phyloP scores from a whole-genome alignment of 2,797 vertebrate species.

The Hydrophis major region DNA sequence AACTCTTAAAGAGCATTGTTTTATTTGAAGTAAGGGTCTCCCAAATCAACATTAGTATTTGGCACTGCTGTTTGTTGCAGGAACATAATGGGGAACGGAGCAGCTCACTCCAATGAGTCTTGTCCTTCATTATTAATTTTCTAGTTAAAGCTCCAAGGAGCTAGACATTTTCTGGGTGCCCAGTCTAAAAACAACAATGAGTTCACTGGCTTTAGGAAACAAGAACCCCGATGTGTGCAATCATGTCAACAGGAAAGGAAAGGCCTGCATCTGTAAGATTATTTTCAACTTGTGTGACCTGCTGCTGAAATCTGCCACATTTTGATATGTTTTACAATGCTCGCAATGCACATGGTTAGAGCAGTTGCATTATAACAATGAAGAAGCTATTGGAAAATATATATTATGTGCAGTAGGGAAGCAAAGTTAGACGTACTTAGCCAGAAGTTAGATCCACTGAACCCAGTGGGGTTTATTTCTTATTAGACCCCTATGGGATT shows the following conservation, averaged over 20 bases:
- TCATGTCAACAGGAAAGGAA: neutral
- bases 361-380: neutral
- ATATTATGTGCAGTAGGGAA: neutral
- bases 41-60: neutral
- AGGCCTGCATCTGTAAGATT: neutral
- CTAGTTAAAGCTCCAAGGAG: neutral
- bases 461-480: neutral
- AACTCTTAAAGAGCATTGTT: neutral
- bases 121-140: neutral
- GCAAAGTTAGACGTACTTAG: neutral
- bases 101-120: neutral
- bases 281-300: neutral
- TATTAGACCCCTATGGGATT: neutral
- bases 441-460: neutral
- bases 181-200: neutral
- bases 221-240: neutral
- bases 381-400: conserved; percentile 9
- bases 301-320: neutral
- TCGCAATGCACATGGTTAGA: neutral
- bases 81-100: neutral
- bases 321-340: neutral
- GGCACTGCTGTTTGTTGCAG: neutral
- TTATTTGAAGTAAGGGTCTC: neutral
- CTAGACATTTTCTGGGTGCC: neutral
- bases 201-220: neutral